These are phyloP conservation scores for Chydorus sphaericus DNA, from an alignment of 2,888 invertebrate species.

Conservation along the genomic window DNA sequence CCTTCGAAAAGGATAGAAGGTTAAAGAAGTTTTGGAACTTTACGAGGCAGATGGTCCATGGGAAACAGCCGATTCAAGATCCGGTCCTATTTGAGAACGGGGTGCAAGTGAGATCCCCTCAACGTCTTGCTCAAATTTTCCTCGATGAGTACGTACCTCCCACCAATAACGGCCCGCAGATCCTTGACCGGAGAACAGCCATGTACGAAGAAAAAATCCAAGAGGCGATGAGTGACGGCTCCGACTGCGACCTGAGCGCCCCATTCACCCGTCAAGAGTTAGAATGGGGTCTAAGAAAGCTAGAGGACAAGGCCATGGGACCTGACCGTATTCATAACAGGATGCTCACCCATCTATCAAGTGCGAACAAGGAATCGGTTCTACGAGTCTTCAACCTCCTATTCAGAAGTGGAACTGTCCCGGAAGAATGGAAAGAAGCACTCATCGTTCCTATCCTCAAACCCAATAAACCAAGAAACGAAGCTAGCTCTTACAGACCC, in stretches of 20 bases:
- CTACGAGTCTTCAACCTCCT: background rate
- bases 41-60: background rate
- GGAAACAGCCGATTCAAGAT: background rate
- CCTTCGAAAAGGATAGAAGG: background rate
- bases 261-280: background rate
- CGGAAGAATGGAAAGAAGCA: background rate
- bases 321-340: background rate
- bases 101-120: background rate
- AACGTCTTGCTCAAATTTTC: background rate
- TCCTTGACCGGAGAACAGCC: no score
- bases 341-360: background rate
- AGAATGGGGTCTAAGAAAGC: background rate
- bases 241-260: background rate
- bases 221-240: no score
- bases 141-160: background rate
- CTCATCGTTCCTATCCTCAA: background rate
- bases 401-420: background rate
- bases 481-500: background rate
- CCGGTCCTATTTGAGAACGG: no score
- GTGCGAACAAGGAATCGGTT: background rate
- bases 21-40: background rate
- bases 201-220: no score
- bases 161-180: background rate
- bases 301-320: background rate
- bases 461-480: background rate